Base-by-base conservation (phyloP, 2,888 invertebrate genomes). In the Autographa pulchrina region DNA sequence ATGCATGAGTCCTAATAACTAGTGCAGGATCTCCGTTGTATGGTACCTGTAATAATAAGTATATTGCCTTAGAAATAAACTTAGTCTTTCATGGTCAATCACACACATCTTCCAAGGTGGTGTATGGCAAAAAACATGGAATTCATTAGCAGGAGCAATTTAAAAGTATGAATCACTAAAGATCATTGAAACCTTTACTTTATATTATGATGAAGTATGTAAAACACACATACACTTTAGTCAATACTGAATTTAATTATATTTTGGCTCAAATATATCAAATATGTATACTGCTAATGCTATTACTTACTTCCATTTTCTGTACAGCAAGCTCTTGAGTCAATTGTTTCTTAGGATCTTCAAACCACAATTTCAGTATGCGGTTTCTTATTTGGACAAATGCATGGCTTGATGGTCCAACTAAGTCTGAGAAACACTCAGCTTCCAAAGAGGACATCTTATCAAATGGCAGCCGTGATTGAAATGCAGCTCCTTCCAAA, bases 361-460 rank as follows among this genome's bases (percentile, higher is more conserved):
- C 98, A 76, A 99, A 96, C 99, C 99, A 99, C 92, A 99, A 96
- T 94, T 99, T 99, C 31, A 99, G 93, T 78, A 99, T 96, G 79
- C 99, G 96, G 91, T 99, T 99, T 74, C 99, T 97, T 77, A 99
- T 97, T 90, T 99, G 98, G 20, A 99, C 96, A 92, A 99, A 99
- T 31, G 99, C 97, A 92, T 98, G 98, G 54, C 98, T 97, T 0
- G 98, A 97, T 16, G 98, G 97, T 75, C 98, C 97, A 66, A 98
- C 97, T 31, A 99, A 97, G 89, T 99, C 99, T 3, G 98, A 98
- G 92, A 99, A 99, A 89, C 98, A 98, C 64, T 98, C 98, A 0
- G 98, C 98, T 96, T 99, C 99, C 48, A 98, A 97, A 0, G 99
- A 98, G 9, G 99, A 99, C 97, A 99, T 97, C 92, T 99, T 99